Evolutionary conservation across 2,113 vertebrate genomes (phyloP).

Genomic region (Lipotes vexillifer): DNA sequence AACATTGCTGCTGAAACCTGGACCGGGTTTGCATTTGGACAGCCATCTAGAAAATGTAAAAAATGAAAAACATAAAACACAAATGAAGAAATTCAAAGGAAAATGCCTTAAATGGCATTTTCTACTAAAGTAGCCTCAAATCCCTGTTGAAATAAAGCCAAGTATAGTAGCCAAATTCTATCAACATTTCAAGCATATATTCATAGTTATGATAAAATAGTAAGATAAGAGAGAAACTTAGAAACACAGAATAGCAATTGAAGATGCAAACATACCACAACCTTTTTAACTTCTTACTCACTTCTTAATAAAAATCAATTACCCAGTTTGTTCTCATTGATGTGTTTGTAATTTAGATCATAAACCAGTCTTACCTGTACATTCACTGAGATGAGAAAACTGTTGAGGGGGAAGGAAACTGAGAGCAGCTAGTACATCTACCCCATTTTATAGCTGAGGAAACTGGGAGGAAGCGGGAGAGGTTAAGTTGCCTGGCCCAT

Average conservation of each 20-base stretch:
- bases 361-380: not conserved
- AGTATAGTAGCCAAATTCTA: not conserved
- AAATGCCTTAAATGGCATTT: not conserved
- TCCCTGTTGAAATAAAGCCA: not conserved
- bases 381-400: not conserved
- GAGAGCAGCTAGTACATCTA: not conserved
- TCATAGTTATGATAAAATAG: not conserved
- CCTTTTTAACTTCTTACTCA: not conserved
- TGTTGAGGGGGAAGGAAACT: not conserved
- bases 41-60: conserved; percentile 69
- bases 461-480: not conserved
- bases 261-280: not conserved
- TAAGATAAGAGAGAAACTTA: not conserved
- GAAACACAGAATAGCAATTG: not conserved
- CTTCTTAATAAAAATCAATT: not conserved
- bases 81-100: not conserved
- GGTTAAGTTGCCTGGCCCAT: not conserved
- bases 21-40: conserved; percentile 42
- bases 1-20: conserved; percentile 73
- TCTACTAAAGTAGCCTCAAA: not conserved
- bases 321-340: not conserved
- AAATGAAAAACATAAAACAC: not conserved
- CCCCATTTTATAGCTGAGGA: not conserved
- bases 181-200: not conserved
- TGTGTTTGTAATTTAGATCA: not conserved